Percentiles rank a stretch among this genome's conserved stretches.
Evolutionary conservation across 1,140 invertebrate species (phyloP).

Genomic region (Bombyx mori): ASM3026992v2 NC_085131.1:8109001-8109500

Average conservation of each 20-base stretch:
- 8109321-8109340: too few relatives aligned
- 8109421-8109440: too few relatives aligned
- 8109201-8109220: conserved; percentile 43
- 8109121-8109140: conserved; percentile 60
- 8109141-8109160: conserved; percentile 56
- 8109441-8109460: too few relatives aligned
- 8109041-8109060: conserved; percentile 67
- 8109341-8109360: too few relatives aligned
- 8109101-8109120: conserved; percentile 35
- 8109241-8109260: conserved; percentile 10
- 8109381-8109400: too few relatives aligned
- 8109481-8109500: too few relatives aligned
- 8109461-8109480: too few relatives aligned
- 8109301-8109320: too few relatives aligned
- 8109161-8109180: conserved; percentile 48
- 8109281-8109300: too few relatives aligned
- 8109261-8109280: too few relatives aligned
- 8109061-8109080: conserved; percentile 57
- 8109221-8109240: conserved; percentile 56
- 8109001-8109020: conserved; percentile 40
- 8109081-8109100: conserved; percentile 55
- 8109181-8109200: conserved; percentile 38
- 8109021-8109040: conserved; percentile 59
- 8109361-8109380: too few relatives aligned
- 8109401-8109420: too few relatives aligned